Conservation (phyloP, 1,140 invertebrate genomes). For the Liolophura sinensis region DNA sequence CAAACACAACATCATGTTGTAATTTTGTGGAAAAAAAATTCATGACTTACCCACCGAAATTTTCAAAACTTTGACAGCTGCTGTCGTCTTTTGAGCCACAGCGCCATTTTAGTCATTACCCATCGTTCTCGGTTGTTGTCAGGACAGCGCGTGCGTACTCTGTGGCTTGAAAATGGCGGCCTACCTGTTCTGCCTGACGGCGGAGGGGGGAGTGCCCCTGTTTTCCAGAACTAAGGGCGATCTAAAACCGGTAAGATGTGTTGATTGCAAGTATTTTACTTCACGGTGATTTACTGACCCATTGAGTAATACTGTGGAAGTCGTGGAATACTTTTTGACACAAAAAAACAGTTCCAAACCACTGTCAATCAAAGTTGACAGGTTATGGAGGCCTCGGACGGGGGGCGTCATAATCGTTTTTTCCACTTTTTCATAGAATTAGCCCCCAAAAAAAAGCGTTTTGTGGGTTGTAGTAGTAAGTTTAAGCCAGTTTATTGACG, state of each 20-base stretch:
- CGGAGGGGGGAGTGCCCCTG: conserved; percentile 48
- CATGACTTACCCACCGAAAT: conserved; percentile 5
- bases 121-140: conserved; percentile 5
- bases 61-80: conserved; percentile 24
- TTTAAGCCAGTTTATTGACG: too few species aligned
- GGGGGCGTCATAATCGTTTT: neutral
- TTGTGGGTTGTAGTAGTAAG: too few species aligned
- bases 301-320: too few species aligned
- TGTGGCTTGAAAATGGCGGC: conserved; percentile 33
- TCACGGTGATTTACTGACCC: too few species aligned
- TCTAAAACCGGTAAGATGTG: conserved; percentile 26
- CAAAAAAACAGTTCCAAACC: neutral
- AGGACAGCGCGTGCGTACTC: conserved; percentile 5
- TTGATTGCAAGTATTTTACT: too few species aligned
- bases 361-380: neutral
- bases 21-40: too few species aligned
- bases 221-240: conserved; percentile 42
- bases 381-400: neutral
- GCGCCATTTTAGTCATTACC: conserved; percentile 14
- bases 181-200: conserved; percentile 42
- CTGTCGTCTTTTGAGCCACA: conserved; percentile 16
- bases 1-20: too few species aligned
- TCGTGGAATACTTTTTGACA: neutral
- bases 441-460: too few species aligned
- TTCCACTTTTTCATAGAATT: too few species aligned